Conservation (phyloP, 1,140 invertebrate species). For the Caenorhabditis tropicalis region DNA sequence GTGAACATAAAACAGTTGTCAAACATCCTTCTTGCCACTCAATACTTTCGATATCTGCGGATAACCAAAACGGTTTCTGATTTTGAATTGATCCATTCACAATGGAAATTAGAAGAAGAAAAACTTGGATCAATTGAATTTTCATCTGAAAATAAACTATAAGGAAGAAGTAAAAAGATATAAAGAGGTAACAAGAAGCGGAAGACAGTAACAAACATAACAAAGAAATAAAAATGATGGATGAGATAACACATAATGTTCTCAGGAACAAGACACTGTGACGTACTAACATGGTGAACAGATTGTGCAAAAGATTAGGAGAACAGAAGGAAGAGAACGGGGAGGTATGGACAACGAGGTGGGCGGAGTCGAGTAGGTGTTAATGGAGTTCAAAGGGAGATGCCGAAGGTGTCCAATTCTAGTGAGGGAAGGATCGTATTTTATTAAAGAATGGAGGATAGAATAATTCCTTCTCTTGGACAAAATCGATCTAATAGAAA, state of each 20-base stretch:
- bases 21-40: constrained; percentile 57
- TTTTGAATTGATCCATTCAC: not conserved
- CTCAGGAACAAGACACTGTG: not conserved
- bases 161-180: not conserved
- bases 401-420: not conserved
- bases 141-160: not conserved
- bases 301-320: not conserved
- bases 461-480: no score
- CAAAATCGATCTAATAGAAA: no score
- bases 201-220: not conserved
- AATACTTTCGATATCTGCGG: constrained; percentile 49
- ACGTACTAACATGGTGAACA: not conserved
- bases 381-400: not conserved
- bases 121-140: not conserved
- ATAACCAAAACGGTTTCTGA: constrained; percentile 51
- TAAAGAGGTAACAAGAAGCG: not conserved
- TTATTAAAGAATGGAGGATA: no score
- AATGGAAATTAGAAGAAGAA: not conserved
- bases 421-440: not conserved
- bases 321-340: constrained; percentile 37
- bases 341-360: not conserved
- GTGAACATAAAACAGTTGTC: constrained; percentile 51
- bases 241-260: not conserved
- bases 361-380: constrained; percentile 5
- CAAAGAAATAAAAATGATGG: not conserved